These are phyloP conservation scores for Pollimyrus isidori DNA, from an alignment of 2,113 vertebrate genomes.

Conservation along the genomic window DNA sequence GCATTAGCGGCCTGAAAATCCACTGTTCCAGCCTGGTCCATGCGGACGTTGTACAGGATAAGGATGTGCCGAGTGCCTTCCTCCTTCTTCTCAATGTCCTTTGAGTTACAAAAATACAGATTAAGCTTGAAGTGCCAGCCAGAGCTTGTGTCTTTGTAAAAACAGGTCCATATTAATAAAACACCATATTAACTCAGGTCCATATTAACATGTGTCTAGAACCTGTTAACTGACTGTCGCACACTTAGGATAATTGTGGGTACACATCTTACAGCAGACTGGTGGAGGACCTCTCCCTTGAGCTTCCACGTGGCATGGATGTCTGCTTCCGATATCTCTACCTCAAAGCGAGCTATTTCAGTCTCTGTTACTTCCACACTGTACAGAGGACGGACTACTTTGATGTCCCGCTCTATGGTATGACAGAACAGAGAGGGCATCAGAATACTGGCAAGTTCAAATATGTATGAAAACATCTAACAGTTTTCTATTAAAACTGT, in stretches of 20 bases:
- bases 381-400: slow-evolving; percentile 78
- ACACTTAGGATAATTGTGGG: not conserved
- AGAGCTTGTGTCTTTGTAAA: not conserved
- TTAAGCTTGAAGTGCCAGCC: not conserved
- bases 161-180: not conserved
- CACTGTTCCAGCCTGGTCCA: slow-evolving; percentile 80
- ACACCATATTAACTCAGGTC: no score
- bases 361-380: slow-evolving; percentile 92
- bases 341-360: slow-evolving; percentile 87
- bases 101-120: slow-evolving; percentile 12
- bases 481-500: not conserved
- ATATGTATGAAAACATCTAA: not conserved
- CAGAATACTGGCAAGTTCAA: not conserved
- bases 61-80: slow-evolving; percentile 80
- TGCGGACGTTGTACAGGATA: slow-evolving; percentile 77
- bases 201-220: not conserved
- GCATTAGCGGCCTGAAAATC: slow-evolving; percentile 92
- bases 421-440: not conserved
- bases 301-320: slow-evolving; percentile 87
- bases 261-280: slow-evolving; percentile 70
- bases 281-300: slow-evolving; percentile 78
- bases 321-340: slow-evolving; percentile 88
- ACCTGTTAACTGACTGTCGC: not conserved
- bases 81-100: slow-evolving; percentile 96
- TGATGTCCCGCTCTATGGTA: slow-evolving; percentile 83